Base-by-base conservation (phyloP, 2,113 vertebrate species). In the Tauraco erythrolophus region DNA sequence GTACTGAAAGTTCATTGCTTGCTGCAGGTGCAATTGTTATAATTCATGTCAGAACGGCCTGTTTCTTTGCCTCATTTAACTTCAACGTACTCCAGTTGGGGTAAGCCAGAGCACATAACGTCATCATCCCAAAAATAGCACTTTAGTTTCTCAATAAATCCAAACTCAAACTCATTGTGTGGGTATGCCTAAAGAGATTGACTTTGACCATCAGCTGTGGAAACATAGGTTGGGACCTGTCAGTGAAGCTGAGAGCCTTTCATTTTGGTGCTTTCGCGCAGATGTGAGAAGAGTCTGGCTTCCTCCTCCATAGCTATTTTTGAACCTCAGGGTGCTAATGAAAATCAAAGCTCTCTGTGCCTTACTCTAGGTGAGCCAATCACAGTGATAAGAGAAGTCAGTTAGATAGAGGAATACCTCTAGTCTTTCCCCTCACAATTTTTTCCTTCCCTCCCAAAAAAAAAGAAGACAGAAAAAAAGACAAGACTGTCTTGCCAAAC, bases 61-160 rank as follows among this genome's bases (percentile, higher is more conserved):
- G 19, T 21, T 86, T 91, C 43, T 81, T 89, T 81, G 64, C 68
- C 60, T 96, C 77, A 51, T 91, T 94, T 89, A 79, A 84, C 53
- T 92, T 24, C 17, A 79, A 11, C 14, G 0, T 87, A 80, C n/a
- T 83, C 46, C 37, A 30, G 21, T 9, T 70, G 68, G 58, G 39
- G 21, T 75, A 91, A 96, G 78, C 14, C 54, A 89, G 24, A 80
- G 24, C 48, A 54, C 24, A 37, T 25, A 74, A 51, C 25, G 19
- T 60, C 31, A 64, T 68, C 78, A 48, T 66, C 58, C 27, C 25
- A 35, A 65, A 72, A 92, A 64, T 6, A 71, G 12, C 33, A n/a
- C 18, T 89, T 71, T 4, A 51, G 13, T 62, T 90, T 81, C 56
- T 81, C 53, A 43, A 28, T 72, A 95, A 89, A 92, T 78, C 10